phyloP scores from a whole-genome alignment of 1,140 invertebrate species.

The Pristionchus pacificus region DNA sequence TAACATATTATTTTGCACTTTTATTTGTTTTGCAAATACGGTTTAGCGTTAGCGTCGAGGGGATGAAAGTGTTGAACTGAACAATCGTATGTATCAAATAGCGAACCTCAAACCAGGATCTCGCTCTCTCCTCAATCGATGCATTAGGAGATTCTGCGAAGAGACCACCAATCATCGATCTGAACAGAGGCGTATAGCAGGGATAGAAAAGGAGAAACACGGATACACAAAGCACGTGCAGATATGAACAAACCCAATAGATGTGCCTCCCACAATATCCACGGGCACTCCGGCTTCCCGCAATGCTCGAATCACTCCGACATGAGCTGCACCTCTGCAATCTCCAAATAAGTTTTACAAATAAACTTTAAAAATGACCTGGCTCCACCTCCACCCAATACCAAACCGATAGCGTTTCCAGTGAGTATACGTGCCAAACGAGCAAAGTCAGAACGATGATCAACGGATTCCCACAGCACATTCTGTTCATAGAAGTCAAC shows the following conservation, averaged over 20 bases:
- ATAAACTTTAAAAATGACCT: slow-evolving; percentile 54
- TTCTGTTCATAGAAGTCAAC: slow-evolving; percentile 50
- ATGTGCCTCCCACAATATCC: slow-evolving; percentile 57
- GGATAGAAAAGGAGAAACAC: too few species aligned
- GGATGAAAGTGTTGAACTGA: slow-evolving; percentile 13
- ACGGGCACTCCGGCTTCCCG: slow-evolving; percentile 62
- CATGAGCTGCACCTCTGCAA: slow-evolving; percentile 79
- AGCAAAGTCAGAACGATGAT: slow-evolving; percentile 88
- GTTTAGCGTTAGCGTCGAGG: too few species aligned
- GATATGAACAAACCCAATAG: slow-evolving; percentile 42
- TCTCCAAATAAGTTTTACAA: neutral
- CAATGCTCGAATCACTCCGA: slow-evolving; percentile 90
- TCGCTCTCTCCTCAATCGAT: slow-evolving; percentile 81
- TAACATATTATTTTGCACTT: too few species aligned
- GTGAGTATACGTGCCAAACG: slow-evolving; percentile 91
- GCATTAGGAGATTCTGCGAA: slow-evolving; percentile 91
- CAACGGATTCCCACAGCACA: slow-evolving; percentile 46
- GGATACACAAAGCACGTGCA: too few species aligned
- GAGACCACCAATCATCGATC: slow-evolving; percentile 77
- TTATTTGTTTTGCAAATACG: too few species aligned
- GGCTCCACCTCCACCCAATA: slow-evolving; percentile 81
- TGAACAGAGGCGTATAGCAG: too few species aligned
- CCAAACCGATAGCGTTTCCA: slow-evolving; percentile 70
- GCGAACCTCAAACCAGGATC: slow-evolving; percentile 84
- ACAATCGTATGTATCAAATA: too few species aligned